These are phyloP conservation scores for Benthosema pterotum DNA, from an alignment of 2,797 vertebrate species.

Conservation along the genomic window DNA sequence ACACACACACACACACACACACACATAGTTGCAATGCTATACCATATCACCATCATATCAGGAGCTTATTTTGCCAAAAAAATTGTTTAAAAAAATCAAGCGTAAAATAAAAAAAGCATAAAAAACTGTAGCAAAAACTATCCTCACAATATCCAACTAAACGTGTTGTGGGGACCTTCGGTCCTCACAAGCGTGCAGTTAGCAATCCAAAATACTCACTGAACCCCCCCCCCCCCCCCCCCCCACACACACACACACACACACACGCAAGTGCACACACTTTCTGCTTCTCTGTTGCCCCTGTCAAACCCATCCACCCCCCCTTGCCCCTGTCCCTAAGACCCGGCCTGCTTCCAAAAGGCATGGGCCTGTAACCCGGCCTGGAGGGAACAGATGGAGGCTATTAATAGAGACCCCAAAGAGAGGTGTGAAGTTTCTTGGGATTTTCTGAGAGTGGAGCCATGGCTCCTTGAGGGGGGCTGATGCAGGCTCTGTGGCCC, in stretches of 20 bases:
- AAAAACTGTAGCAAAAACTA: too few species aligned
- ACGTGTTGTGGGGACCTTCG: too few species aligned
- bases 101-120: too few species aligned
- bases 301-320: background rate
- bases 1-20: too few species aligned
- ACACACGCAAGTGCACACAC: slow-evolving; percentile 33
- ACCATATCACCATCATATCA: too few species aligned
- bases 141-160: too few species aligned
- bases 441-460: slow-evolving; percentile 75
- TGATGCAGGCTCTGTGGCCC: slow-evolving; percentile 64
- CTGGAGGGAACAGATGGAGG: slow-evolving; percentile 79
- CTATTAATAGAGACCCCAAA: slow-evolving; percentile 79
- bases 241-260: background rate
- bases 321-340: slow-evolving; percentile 12
- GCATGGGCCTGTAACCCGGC: slow-evolving; percentile 83
- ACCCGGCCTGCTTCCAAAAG: slow-evolving; percentile 58
- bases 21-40: too few species aligned
- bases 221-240: too few species aligned
- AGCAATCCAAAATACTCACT: too few species aligned
- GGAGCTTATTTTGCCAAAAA: too few species aligned
- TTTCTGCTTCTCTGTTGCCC: slow-evolving; percentile 58
- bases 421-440: slow-evolving; percentile 86
- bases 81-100: too few species aligned
- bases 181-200: too few species aligned
- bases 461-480: slow-evolving; percentile 80